These are phyloP conservation scores for Drosophila nr. perissopoda DNA, from an alignment of 2,888 invertebrate species.

Conservation along the genomic window DNA sequence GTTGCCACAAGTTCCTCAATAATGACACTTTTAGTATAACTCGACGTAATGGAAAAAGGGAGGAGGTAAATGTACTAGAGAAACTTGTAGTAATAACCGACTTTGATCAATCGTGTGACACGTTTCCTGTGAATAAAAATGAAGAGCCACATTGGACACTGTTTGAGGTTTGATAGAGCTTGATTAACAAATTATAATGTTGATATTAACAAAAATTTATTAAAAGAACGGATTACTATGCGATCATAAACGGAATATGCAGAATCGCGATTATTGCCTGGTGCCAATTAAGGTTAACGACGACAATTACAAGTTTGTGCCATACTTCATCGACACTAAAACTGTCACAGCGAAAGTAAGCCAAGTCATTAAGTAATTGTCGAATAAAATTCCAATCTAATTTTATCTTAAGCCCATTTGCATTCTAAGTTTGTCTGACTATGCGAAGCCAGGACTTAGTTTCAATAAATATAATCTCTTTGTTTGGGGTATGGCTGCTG, in stretches of 20 bases:
- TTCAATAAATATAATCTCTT: constrained; percentile 69
- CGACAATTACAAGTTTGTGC: no score
- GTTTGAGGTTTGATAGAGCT: constrained; percentile 22
- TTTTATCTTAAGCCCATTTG: neutral
- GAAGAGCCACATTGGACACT: constrained; percentile 20
- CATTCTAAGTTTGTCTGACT: constrained; percentile 86
- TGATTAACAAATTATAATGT: neutral
- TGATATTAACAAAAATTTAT: neutral
- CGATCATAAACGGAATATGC: neutral
- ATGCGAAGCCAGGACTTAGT: neutral
- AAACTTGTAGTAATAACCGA: constrained; percentile 10
- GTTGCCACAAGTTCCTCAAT: neutral
- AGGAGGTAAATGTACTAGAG: neutral
- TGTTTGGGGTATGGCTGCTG: constrained; percentile 71
- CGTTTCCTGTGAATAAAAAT: neutral
- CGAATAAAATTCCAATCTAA: neutral
- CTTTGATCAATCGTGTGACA: constrained; percentile 12
- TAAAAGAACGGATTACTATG: constrained; percentile 14
- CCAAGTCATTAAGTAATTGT: no score
- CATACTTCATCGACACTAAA: neutral
- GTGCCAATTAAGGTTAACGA: neutral
- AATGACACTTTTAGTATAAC: constrained; percentile 17
- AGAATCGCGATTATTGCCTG: constrained; percentile 14
- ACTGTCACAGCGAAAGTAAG: neutral
- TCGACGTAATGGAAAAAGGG: neutral